Percentiles rank a stretch among this genome's conserved stretches.
Conservation (phyloP, 2,888 invertebrate genomes). For the Pyrrhopygopsis socrates region DNA sequence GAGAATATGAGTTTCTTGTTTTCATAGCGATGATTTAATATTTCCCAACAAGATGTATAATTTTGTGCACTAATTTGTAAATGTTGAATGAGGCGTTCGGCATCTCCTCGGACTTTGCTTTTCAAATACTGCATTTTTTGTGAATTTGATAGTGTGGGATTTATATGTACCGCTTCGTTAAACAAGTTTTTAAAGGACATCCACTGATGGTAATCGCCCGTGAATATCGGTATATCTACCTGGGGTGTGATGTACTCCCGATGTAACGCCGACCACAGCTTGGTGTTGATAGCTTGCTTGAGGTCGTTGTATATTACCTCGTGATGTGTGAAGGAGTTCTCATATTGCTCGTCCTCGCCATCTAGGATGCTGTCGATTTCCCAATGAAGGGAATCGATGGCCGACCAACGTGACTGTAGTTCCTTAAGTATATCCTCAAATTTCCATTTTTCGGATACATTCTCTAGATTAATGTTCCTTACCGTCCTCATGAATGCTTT, state of each 20-base stretch:
- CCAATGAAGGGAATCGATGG: neutral
- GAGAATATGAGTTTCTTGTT: conserved; percentile 14
- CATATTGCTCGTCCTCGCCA: neutral
- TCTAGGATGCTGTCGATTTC: neutral
- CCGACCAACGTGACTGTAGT: neutral
- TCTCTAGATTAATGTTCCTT: neutral
- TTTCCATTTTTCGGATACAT: neutral
- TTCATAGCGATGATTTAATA: neutral
- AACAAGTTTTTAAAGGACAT: conserved; percentile 52
- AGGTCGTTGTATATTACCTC: neutral
- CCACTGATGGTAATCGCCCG: conserved; percentile 57
- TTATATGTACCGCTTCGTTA: conserved; percentile 43
- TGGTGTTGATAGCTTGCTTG: neutral
- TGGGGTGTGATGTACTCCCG: neutral
- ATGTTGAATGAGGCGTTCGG: conserved; percentile 15
- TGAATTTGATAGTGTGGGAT: neutral
- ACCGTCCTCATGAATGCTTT: neutral
- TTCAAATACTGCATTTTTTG: conserved; percentile 29
- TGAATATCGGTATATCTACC: conserved; percentile 40
- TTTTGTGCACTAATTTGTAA: neutral
- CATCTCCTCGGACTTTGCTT: conserved; percentile 7
- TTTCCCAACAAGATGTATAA: neutral
- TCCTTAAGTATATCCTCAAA: neutral
- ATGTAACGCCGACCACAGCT: neutral
- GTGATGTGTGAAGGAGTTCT: neutral